These are phyloP conservation scores for Macaca fascicularis DNA, from an alignment of 2,113 vertebrate genomes.

Conservation along the genomic window T2T-MFA8v1.1 NC_088380.1:67045501-67046000, in stretches of 20 bases:
- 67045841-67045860: background rate
- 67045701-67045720: no score
- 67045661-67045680: no score
- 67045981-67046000: background rate
- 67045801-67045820: slow-evolving; percentile 8
- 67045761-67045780: no score
- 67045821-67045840: slow-evolving; percentile 3
- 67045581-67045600: slow-evolving; percentile 32
- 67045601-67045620: background rate
- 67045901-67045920: slow-evolving; percentile 3
- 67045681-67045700: no score
- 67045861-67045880: background rate
- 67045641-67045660: no score
- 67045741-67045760: no score
- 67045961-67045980: background rate
- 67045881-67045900: background rate
- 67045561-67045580: background rate
- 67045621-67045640: no score
- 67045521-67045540: slow-evolving; percentile 17
- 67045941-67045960: background rate
- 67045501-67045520: background rate
- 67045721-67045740: no score
- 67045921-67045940: slow-evolving; percentile 5
- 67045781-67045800: no score
- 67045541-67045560: slow-evolving; percentile 7